A percentile compares a stretch with the other conserved stretches of the same genome.
Evolutionary conservation across 2,888 invertebrate genomes (phyloP).

Genomic region (Ormia ochracea): DNA sequence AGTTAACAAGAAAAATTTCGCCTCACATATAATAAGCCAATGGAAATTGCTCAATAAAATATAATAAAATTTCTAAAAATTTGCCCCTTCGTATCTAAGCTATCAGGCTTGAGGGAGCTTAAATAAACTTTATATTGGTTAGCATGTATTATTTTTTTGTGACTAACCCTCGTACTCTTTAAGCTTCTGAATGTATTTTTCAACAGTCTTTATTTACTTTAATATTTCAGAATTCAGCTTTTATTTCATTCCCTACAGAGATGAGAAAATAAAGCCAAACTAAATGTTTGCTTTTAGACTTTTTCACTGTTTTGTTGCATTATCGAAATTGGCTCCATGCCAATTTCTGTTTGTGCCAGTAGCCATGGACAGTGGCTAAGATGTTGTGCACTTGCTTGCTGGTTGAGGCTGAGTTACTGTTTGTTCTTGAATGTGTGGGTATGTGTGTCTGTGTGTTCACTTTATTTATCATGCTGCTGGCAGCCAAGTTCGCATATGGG

Average conservation of each 20-base stretch:
- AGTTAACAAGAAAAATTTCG: too few species aligned
- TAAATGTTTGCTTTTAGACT: conserved; percentile 1
- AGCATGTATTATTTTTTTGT: too few species aligned
- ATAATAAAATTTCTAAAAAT: too few species aligned
- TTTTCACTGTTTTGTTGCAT: conserved; percentile 30
- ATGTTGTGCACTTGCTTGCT: not conserved
- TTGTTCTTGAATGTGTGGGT: not conserved
- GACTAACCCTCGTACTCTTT: too few species aligned
- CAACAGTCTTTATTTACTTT: not conserved
- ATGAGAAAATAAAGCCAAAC: not conserved
- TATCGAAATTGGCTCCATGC: conserved; percentile 54
- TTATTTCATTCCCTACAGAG: not conserved
- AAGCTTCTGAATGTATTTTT: not conserved
- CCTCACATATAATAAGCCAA: too few species aligned
- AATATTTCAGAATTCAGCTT: not conserved
- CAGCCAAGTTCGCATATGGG: not conserved
- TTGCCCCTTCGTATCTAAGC: too few species aligned
- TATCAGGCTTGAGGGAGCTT: not conserved
- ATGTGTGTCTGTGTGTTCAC: not conserved
- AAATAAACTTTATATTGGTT: not conserved
- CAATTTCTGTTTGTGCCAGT: not conserved
- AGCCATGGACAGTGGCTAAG: not conserved
- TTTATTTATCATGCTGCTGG: not conserved
- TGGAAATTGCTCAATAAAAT: too few species aligned
- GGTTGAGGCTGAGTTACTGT: not conserved